Base-by-base conservation (phyloP, 37 sponge, comb jelly and placozoan species). In the Haliclona indistincta region DNA sequence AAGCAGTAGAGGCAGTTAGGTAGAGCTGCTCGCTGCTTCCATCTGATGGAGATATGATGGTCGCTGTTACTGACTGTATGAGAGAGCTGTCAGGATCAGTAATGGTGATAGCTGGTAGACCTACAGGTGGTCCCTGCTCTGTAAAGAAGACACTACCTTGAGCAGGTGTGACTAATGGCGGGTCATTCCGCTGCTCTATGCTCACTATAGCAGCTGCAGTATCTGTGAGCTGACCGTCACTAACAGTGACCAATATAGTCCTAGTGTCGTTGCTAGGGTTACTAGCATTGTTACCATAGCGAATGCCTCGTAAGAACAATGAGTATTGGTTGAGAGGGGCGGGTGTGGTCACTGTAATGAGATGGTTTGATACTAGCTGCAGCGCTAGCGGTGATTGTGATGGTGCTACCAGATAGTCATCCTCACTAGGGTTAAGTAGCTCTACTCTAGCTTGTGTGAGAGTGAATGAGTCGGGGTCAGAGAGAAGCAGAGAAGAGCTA, bases 231-330 rank as follows among this genome's bases (percentile, higher is more conserved):
- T 39, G 61, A 8, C 63, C 66, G 40, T 81, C 82, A 74, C 32
- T 63, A 30, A 73, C 54, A 3, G 35, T 41, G 53, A 81, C 73
- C 34, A 1, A 33, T 2, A 81, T 49, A 22, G 58, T 38, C 6
- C 82, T 43, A 30, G 35, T 44, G 1, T 61, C 71, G 20, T 36
- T 41, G 7, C 64, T 76, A 11, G 87, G 87, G n/a, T 74, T 39
- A 11, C 70, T 40, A 15, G 87, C 87, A 75, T 80, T 87, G 47
- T 80, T 87, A 52, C 43, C 2, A 40, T 87, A 87, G 4, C 15
- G 20, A 8, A 70, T 29, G 19, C 43, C 17, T 47, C 22, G 60
- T 4, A 87, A 56, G 10, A 75, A 37, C 20, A 64, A 39, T 8
- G 65, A 23, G 47, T 52, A 87, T 5, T 41, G 52, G 0, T 15